Percentiles rank a stretch among this genome's conserved stretches.
Evolutionary conservation across 2,113 vertebrate species (phyloP).

Genomic region (Callaeas wilsoni): DNA sequence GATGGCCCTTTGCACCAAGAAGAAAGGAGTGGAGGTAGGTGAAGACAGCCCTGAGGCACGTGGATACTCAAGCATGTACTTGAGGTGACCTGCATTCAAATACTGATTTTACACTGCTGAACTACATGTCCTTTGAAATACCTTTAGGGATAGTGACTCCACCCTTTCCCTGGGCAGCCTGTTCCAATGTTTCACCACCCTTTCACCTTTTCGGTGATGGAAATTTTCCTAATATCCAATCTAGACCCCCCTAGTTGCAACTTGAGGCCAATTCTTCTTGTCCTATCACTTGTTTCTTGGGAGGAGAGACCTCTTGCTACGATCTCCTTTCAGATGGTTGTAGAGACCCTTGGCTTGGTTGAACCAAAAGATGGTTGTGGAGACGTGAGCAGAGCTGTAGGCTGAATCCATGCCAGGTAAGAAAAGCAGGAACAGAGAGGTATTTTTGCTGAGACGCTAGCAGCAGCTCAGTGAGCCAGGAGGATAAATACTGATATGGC

Average conservation of each 20-base stretch:
- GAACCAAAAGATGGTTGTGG: neutral
- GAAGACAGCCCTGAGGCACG: neutral
- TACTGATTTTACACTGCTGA: neutral
- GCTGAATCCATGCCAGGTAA: neutral
- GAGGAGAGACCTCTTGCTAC: too few species aligned
- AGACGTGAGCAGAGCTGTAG: neutral
- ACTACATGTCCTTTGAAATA: neutral
- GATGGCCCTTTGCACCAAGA: neutral
- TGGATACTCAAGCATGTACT: fast-evolving
- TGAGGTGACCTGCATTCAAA: neutral
- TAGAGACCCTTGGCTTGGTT: neutral
- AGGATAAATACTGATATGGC: neutral
- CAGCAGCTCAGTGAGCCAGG: neutral
- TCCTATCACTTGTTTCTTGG: neutral
- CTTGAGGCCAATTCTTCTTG: neutral
- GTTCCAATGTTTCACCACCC: neutral
- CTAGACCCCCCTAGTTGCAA: neutral
- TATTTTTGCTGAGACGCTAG: neutral
- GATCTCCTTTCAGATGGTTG: neutral
- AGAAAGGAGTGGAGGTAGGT: neutral
- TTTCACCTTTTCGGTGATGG: neutral
- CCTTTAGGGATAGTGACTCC: neutral
- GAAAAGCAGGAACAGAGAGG: neutral
- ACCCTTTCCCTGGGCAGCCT: neutral
- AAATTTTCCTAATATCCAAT: neutral